Percentiles rank a stretch among this genome's conserved stretches.
Evolutionary conservation across 2,888 invertebrate genomes (phyloP).

Genomic region (Spodoptera picta): DNA sequence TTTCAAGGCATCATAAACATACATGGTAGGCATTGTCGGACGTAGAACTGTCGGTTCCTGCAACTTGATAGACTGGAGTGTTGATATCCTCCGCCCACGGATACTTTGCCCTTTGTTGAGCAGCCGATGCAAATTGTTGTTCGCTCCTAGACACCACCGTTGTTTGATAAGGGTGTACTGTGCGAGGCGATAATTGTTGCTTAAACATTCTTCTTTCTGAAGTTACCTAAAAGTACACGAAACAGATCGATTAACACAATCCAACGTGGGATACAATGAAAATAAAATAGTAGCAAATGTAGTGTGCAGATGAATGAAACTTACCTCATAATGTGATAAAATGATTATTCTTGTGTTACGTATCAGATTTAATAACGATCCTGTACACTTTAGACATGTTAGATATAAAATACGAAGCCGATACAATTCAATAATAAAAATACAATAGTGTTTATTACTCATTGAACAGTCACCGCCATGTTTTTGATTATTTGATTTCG

Average conservation of each 20-base stretch:
- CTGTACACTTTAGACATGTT: background rate
- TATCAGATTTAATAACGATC: background rate
- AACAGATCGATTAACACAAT: slow-evolving; percentile 42
- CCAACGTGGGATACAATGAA: slow-evolving; percentile 41
- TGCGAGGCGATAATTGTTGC: slow-evolving; percentile 82
- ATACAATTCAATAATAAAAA: background rate
- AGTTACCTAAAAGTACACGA: slow-evolving; percentile 59
- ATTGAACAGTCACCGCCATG: slow-evolving; percentile 28
- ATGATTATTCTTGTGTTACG: slow-evolving; percentile 3
- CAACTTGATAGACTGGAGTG: slow-evolving; percentile 77
- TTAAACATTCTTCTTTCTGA: slow-evolving; percentile 78
- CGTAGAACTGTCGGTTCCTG: slow-evolving; percentile 85
- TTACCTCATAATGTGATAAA: slow-evolving; percentile 41
- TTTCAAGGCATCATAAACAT: slow-evolving; percentile 38
- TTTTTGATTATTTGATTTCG: no score
- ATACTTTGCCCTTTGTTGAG: slow-evolving; percentile 83
- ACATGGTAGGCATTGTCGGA: slow-evolving; percentile 86
- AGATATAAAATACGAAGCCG: background rate
- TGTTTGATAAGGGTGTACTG: slow-evolving; percentile 86
- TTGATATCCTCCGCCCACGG: slow-evolving; percentile 84
- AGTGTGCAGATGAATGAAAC: slow-evolving; percentile 1
- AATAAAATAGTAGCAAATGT: background rate
- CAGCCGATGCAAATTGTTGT: slow-evolving; percentile 80
- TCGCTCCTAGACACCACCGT: slow-evolving; percentile 84
- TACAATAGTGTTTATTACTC: slow-evolving; percentile 2